These are phyloP conservation scores for Parazoanthus atlanticus DNA, from an alignment of 92 coral and sea anemone genomes.

Conservation along the genomic window DNA sequence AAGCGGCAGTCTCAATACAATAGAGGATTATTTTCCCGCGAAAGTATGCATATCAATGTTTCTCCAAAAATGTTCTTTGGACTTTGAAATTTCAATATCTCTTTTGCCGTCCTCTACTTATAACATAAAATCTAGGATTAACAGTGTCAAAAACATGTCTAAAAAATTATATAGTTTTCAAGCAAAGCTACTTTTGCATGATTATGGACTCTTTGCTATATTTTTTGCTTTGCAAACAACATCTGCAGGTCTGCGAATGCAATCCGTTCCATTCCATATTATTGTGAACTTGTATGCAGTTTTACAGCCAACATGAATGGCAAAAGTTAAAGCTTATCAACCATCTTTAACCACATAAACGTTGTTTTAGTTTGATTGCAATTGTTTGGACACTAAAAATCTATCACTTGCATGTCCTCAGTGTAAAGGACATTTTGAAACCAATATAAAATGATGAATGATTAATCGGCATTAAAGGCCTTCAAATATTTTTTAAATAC, in stretches of 20 bases:
- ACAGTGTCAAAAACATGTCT: no score
- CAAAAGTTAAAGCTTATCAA: no score
- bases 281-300: neutral
- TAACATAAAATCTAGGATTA: neutral
- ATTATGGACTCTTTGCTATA: neutral
- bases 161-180: neutral
- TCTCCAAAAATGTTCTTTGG: neutral
- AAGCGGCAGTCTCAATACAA: neutral
- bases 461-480: no score
- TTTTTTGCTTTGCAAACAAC: neutral
- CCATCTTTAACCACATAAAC: no score
- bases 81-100: neutral
- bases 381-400: no score
- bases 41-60: constrained; percentile 13
- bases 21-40: constrained; percentile 23
- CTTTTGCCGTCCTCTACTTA: neutral
- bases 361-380: no score
- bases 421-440: no score
- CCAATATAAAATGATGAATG: neutral
- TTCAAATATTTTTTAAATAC: no score
- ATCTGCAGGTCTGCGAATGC: neutral
- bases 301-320: no score
- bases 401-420: no score
- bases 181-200: neutral
- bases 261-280: neutral